Evolutionary conservation across 2,797 vertebrate species (phyloP).

Genomic region (Microctenopoma steveboyesi): DNA sequence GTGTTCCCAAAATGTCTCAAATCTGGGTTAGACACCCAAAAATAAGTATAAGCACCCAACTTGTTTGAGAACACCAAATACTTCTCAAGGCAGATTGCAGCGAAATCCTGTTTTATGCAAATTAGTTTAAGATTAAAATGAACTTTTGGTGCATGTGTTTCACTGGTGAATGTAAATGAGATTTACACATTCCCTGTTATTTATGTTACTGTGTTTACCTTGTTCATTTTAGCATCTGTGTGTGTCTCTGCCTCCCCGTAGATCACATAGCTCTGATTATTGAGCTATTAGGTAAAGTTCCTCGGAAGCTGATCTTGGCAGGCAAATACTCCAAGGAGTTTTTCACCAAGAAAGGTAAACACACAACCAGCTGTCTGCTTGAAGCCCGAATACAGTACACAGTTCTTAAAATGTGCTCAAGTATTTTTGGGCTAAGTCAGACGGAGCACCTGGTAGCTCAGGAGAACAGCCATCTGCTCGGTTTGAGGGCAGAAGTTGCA

Average conservation of each 20-base stretch:
- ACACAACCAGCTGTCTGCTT: conserved; percentile 23
- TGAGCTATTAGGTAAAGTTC: conserved; percentile 96
- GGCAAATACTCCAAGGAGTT: conserved; percentile 99
- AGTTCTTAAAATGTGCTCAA: conserved; percentile 18
- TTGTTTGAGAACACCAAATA: background rate
- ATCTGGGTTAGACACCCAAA: background rate
- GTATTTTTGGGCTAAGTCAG: conserved; percentile 40
- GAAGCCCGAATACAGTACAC: conserved; percentile 15
- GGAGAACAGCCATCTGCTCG: conserved; percentile 54
- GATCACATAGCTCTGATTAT: conserved; percentile 99
- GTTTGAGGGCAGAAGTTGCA: conserved; percentile 18
- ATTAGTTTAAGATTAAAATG: background rate
- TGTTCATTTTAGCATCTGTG: conserved; percentile 9
- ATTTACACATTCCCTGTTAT: background rate
- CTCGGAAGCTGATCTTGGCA: conserved; percentile 92
- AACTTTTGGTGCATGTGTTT: background rate
- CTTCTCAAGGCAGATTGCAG: background rate
- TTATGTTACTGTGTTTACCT: background rate
- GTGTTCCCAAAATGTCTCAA: conserved; percentile 13
- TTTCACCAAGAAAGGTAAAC: conserved; percentile 99
- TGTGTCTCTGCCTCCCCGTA: conserved; percentile 55
- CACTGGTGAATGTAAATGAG: background rate
- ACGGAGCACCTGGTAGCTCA: conserved; percentile 20
- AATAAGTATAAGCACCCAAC: background rate
- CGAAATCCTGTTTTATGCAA: background rate